Conservation (phyloP, 2,797 vertebrate species). For the Bradypus variegatus region DNA sequence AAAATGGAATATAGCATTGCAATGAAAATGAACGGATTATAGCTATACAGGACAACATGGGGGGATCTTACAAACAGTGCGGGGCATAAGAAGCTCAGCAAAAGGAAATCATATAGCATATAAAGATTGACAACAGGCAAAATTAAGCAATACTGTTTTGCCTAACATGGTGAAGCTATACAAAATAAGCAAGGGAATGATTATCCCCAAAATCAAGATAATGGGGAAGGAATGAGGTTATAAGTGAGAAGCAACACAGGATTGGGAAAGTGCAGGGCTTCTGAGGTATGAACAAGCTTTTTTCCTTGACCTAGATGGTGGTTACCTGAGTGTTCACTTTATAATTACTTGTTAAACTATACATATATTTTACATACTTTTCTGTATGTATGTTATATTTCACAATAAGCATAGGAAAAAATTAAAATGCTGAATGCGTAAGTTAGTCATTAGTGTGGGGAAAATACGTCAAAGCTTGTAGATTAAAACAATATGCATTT, state of each 20-base stretch:
- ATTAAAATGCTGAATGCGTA: background rate
- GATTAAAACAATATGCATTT: background rate
- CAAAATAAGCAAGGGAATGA: background rate
- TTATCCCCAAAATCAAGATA: background rate
- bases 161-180: background rate
- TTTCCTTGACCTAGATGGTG: background rate
- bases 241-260: background rate
- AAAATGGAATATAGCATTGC: background rate
- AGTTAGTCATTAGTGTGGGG: background rate
- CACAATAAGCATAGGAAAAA: background rate
- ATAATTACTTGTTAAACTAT: background rate
- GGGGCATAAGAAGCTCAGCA: background rate
- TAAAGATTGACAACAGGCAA: background rate
- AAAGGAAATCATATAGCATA: background rate
- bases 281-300: background rate
- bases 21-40: background rate
- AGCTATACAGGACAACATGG: background rate
- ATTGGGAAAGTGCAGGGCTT: rapidly evolving
- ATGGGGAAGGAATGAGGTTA: background rate
- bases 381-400: background rate
- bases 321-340: background rate
- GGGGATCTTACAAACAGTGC: background rate
- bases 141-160: background rate
- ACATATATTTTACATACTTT: background rate
- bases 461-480: background rate